These are phyloP conservation scores for Orientallactaga bullata DNA, from an alignment of 2,113 vertebrate species.

Conservation along the genomic window DNA sequence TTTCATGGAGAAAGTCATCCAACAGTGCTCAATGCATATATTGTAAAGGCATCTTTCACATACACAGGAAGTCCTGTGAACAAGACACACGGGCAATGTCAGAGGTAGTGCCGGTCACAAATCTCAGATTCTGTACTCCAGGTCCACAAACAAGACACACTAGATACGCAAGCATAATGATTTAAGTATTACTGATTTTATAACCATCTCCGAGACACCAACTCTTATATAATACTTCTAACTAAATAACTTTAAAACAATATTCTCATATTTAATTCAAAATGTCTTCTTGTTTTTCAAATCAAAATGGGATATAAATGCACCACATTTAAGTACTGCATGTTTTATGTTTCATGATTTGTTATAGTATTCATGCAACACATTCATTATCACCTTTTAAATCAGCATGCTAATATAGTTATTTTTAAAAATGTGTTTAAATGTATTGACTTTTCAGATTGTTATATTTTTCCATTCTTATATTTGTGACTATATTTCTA, in stretches of 20 bases:
- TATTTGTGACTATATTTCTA: neutral
- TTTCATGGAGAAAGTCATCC: neutral
- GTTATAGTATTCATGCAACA: neutral
- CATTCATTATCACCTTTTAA: neutral
- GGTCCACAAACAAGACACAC: neutral
- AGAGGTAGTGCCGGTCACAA: neutral
- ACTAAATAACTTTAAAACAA: neutral
- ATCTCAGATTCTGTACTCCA: neutral
- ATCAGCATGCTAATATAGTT: neutral
- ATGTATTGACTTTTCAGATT: neutral
- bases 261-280: neutral
- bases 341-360: constrained; percentile 7
- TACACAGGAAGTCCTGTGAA: neutral
- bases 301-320: neutral
- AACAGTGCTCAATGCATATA: neutral
- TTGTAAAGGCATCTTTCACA: neutral
- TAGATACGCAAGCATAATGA: neutral
- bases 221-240: neutral
- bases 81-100: neutral
- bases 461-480: neutral
- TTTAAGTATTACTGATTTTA: neutral
- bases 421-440: neutral
- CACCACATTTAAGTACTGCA: neutral
- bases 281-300: neutral
- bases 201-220: neutral